Evolutionary conservation across 2,113 vertebrate genomes (phyloP).

Genomic region (Tympanuchus pallidicinctus): DNA sequence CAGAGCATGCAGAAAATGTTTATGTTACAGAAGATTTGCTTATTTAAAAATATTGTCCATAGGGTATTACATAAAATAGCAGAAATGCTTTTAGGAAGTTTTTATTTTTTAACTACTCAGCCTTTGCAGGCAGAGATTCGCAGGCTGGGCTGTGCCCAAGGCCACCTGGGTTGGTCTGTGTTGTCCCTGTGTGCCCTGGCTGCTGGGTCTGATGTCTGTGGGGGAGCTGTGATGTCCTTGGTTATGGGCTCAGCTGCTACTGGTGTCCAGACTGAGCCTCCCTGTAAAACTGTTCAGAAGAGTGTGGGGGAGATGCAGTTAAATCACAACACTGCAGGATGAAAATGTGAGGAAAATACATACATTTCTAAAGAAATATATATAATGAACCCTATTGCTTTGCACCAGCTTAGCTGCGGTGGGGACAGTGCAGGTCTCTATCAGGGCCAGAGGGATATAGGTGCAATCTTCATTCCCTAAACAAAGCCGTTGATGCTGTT

Average conservation of each 20-base stretch:
- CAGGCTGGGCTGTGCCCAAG: background rate
- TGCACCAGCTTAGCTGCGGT: too few relatives aligned
- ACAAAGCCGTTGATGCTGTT: background rate
- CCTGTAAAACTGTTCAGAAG: background rate
- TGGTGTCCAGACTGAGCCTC: too few relatives aligned
- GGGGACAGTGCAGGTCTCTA: background rate
- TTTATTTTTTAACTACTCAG: background rate
- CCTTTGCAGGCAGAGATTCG: background rate
- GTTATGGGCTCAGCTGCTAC: accelerated
- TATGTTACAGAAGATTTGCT: background rate
- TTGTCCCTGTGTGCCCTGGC: background rate
- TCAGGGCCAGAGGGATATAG: background rate
- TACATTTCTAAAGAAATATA: background rate
- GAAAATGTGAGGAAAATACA: background rate
- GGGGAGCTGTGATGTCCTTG: accelerated
- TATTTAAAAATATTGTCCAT: background rate
- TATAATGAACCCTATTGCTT: background rate
- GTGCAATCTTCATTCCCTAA: background rate
- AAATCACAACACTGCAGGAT: background rate
- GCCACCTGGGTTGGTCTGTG: background rate
- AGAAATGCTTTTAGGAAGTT: constrained; percentile 10
- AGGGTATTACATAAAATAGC: background rate
- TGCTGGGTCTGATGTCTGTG: background rate
- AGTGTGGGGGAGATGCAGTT: background rate
- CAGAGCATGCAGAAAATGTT: background rate